Evolutionary conservation across 2,888 invertebrate genomes (phyloP), one percentile per base, ranked within the genome.

Genomic region (Thymelicus sylvestris): DNA sequence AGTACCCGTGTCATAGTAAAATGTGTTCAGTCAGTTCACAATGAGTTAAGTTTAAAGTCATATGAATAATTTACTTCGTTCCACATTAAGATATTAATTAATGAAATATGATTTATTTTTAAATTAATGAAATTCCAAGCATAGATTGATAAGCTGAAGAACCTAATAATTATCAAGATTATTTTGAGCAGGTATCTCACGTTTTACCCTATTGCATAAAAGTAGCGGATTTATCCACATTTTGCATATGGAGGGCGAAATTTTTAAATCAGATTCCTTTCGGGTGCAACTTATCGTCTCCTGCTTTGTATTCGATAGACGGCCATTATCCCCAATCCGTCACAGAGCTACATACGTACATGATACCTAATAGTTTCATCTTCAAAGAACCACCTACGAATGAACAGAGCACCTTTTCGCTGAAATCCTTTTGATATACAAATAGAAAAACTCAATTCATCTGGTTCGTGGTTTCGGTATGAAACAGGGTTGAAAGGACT

Each of bases 261-360:
- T 31, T 15, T 85, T 82, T 80, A 87, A 87, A 88, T 88, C 88
- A 82, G 85, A 88, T 88, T 85, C 76, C 50, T 76, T 83, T 80
- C 80, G 81, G 80, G 74, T 82, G 79, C 78, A 75, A 72, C 78
- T 80, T 66, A 73, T 74, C 75, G 69, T 77, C 76, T 75, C 72
- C 78, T 80, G 76, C 82, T 83, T 83, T 82, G 80, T 83, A 81
- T 81, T 82, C 81, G 73, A 76, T 75, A 79, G 76, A 74, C 74
- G 76, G 77, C 78, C 75, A 83, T 86, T 83, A 83, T 75, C 74
- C 74, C 69, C 78, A 81, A 80, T 81, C 76, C 78, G 79, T 81
- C 81, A 79, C 77, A 76, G 75, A 39, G 15, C 48, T 64, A 41
- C 47, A 52, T 50, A 68, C 57, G 48, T 59, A 64, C 15, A 70